phyloP scores from a whole-genome alignment of 2,797 vertebrate species.

The Manis pentadactyla region DNA sequence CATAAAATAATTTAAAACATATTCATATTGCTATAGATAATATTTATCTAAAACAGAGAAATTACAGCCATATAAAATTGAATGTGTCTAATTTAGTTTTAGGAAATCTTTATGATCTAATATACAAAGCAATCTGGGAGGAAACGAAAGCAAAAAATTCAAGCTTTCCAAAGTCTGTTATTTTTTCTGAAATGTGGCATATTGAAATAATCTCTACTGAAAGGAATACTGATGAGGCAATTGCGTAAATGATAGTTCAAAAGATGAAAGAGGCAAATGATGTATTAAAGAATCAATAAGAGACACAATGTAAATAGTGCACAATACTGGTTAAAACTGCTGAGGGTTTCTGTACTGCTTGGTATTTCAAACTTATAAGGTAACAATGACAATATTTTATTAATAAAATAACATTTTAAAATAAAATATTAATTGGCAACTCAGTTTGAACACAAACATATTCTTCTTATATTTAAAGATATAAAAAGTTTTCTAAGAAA shows the following conservation, averaged over 20 bases:
- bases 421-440: neutral
- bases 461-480: neutral
- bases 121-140: constrained; percentile 66
- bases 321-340: neutral
- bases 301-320: neutral
- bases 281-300: neutral
- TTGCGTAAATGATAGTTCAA: constrained; percentile 14
- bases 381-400: neutral
- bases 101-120: constrained; percentile 71
- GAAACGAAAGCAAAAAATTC: constrained; percentile 63
- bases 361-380: neutral
- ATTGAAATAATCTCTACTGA: constrained; percentile 78
- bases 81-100: constrained; percentile 49
- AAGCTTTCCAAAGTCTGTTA: constrained; percentile 30
- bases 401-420: neutral
- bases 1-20: constrained; percentile 77
- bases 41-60: constrained; percentile 72
- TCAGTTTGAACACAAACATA: neutral
- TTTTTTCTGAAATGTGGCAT: constrained; percentile 67
- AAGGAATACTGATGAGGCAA: constrained; percentile 57
- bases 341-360: neutral
- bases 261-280: constrained; percentile 67
- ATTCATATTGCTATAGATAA: constrained; percentile 63
- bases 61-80: constrained; percentile 62
- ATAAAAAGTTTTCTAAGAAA: neutral